Evolutionary conservation across 1,140 invertebrate genomes (phyloP).

Genomic region (Neomicropteryx cornuta): DNA sequence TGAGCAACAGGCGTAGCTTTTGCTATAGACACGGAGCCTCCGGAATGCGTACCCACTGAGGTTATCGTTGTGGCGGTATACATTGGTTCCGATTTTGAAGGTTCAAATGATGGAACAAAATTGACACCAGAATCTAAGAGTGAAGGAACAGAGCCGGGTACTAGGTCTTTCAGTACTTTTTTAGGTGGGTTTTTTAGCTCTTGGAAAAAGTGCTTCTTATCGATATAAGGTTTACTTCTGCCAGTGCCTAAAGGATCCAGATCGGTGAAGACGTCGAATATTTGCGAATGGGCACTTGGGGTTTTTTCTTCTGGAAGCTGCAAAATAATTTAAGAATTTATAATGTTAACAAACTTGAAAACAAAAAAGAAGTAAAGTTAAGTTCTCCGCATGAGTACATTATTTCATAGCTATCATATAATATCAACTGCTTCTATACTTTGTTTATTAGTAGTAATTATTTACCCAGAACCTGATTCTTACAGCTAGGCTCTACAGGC

Average conservation of each 20-base stretch:
- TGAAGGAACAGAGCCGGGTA: slow-evolving; percentile 25
- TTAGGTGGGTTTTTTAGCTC: slow-evolving; percentile 86
- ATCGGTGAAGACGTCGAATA: slow-evolving; percentile 79
- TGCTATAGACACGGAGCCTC: slow-evolving; percentile 34
- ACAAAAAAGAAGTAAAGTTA: too few species aligned
- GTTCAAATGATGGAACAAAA: slow-evolving; percentile 15
- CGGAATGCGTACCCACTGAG: slow-evolving; percentile 34
- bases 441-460: too few species aligned
- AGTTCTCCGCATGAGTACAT: too few species aligned
- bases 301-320: slow-evolving; percentile 14
- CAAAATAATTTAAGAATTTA: slow-evolving; percentile 1
- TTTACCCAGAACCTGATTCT: too few species aligned
- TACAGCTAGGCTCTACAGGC: too few species aligned
- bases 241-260: slow-evolving; percentile 85
- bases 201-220: slow-evolving; percentile 93
- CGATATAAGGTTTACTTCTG: slow-evolving; percentile 79
- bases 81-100: slow-evolving; percentile 23
- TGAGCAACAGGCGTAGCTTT: slow-evolving; percentile 21
- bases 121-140: slow-evolving; percentile 25
- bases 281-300: slow-evolving; percentile 22
- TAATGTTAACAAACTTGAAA: too few species aligned
- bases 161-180: slow-evolving; percentile 78
- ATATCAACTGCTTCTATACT: too few species aligned
- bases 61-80: slow-evolving; percentile 30
- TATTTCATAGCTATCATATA: too few species aligned